Evolutionary conservation across 2,888 invertebrate species (phyloP), one percentile per base, ranked within the genome.

Genomic region (Caenorhabditis plicata): DNA sequence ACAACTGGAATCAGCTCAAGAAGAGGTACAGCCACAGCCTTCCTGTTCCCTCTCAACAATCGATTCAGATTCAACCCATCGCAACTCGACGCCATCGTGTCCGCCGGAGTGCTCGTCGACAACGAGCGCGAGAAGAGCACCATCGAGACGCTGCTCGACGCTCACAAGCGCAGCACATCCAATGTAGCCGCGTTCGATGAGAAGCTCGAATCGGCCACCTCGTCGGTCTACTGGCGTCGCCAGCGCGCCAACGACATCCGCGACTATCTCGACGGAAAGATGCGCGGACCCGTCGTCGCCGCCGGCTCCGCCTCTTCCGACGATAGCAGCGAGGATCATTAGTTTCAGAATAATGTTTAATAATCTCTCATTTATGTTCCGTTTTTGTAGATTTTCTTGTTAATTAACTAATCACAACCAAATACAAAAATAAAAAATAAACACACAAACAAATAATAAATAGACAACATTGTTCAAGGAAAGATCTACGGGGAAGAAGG

Each of bases 1-100:
- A 69, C 33, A 69, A 67, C 39, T 69, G 69, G 69, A 48, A 48
- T 5, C 36, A 51, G 7, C 29, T 54, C 42, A 62, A 62, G 20
- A 55, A 48, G 42, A 54, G 41, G 29, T 41, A 15, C 7, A 11
- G n/a, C 7, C n/a, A 35, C 8, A 15, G 8, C 7, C n/a, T 15
- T 8, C 7, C 8, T 8, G 15, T 35, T 35, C 7, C 8, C 8
- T 9, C 7, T 8, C 11, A 22, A 22, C n/a, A n/a, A 36, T 36
- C 7, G 22, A 20, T 47, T 62, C 45, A 46, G 52, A 15, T 31
- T 47, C 26, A 55, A 62, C 23, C 48, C 47, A 26, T 51, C 55
- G 19, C 31, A 47, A 20, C 31, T 62, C 45, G 56, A 62, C 26
- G 39, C 29, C 11, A 55, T 62, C 20, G 48, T 43, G 2, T 26